A percentile compares a stretch with the other conserved stretches of the same genome.
Conservation (phyloP, 2,797 vertebrate genomes). For the Haliaeetus albicilla region DNA sequence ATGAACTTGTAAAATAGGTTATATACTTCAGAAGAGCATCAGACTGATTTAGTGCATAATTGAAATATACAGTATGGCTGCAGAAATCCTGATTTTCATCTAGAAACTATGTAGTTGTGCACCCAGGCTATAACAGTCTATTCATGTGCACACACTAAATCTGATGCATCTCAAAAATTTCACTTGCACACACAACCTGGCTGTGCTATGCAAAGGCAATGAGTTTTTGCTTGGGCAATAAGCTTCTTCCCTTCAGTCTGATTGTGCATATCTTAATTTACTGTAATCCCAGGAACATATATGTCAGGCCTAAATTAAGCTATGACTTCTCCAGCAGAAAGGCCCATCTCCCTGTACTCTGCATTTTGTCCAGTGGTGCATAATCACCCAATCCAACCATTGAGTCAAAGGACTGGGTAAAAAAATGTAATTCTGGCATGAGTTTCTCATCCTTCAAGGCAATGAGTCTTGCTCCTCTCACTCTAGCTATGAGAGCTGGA, state of each 20-base stretch:
- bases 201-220: neutral
- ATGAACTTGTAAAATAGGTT: neutral
- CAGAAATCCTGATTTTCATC: neutral
- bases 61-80: neutral
- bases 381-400: neutral
- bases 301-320: neutral
- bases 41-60: neutral
- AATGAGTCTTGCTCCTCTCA: neutral
- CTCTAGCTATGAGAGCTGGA: neutral
- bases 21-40: neutral
- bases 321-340: neutral
- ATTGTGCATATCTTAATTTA: neutral
- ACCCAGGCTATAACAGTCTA: neutral
- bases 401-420: neutral
- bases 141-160: neutral
- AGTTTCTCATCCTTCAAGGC: neutral
- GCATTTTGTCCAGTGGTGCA: neutral
- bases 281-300: neutral
- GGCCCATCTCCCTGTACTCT: neutral
- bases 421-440: neutral
- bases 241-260: neutral
- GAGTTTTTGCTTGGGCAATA: neutral
- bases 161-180: neutral
- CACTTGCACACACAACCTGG: neutral
- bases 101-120: neutral